Evolutionary conservation across 2,888 invertebrate species (phyloP), one percentile per base, ranked within the genome.

Genomic region (Tenthredo mesomela): DNA sequence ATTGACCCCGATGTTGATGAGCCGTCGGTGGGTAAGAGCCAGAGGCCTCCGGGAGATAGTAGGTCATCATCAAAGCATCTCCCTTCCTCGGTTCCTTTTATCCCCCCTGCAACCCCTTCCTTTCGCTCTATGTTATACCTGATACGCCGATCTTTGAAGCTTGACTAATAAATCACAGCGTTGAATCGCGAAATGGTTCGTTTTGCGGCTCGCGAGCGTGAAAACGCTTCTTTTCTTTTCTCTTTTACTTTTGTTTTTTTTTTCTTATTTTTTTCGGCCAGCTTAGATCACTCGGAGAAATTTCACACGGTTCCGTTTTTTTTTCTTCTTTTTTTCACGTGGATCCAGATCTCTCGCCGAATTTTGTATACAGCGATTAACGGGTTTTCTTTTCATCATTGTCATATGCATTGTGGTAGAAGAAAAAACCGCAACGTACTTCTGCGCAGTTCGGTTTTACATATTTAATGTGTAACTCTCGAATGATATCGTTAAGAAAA

Each of bases 11-110:
- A 82, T 82, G 82, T 50, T 65, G 67, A 82, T 47, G 82, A 82
- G 67, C 50, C 67, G 82, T 65, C 67, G 43, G 29, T 58, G 18
- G 47, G 82, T 70, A 82, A 82, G 47, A 67, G 82, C 67, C 33
- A 33, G 92, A 92, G 92, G 92, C 91, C 90, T 90, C 90, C 87
- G 88, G 87, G 92, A 91, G 91, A 92, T 92, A 92, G 92, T 92
- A 92, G 92, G 92, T 92, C 92, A 92, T 91, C 89, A 61, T 61
- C 33, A 37, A 15, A 70, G 71, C 61, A 58, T 84, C 78, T 84
- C 84, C 47, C 54, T 85, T 71, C 61, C 82, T 33, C 67, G 18
- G 37, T 33, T 43, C 7, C 65, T 58, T 15, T 10, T 29, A 61
- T 21, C 58, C 40, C 33, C 65, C 29, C 33, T 54, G 33, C 43